Evolutionary conservation across 2,113 vertebrate species (phyloP).

Genomic region (Lepus timidus): DNA sequence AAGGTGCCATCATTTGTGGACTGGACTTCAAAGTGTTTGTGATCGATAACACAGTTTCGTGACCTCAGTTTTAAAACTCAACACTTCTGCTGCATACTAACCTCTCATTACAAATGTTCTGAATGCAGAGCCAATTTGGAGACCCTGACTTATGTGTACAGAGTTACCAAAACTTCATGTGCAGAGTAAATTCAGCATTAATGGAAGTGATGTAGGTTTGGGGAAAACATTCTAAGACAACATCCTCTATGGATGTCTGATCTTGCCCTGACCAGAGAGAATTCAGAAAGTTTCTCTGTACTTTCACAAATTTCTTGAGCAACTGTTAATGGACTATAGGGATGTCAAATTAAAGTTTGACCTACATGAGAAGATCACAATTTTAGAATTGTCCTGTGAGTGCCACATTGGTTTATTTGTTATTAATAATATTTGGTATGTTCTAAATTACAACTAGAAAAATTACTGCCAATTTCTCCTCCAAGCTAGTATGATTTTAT

Average conservation of each 20-base stretch:
- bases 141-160: constrained; percentile 15
- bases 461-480: constrained; percentile 27
- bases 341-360: constrained; percentile 24
- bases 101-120: constrained; percentile 59
- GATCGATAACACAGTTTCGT: constrained; percentile 72
- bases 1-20: constrained; percentile 7
- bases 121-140: constrained; percentile 44
- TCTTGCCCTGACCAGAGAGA: background rate
- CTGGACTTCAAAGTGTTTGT: constrained; percentile 63
- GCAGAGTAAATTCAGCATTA: background rate
- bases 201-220: constrained; percentile 23
- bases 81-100: constrained; percentile 71
- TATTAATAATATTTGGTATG: constrained; percentile 51
- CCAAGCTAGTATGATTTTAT: constrained; percentile 63
- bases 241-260: background rate
- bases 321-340: background rate
- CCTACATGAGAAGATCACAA: background rate
- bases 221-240: background rate
- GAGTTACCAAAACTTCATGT: constrained; percentile 6
- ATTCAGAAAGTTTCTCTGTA: background rate
- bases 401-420: constrained; percentile 59
- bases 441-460: constrained; percentile 69
- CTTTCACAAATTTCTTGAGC: constrained; percentile 20
- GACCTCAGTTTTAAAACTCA: constrained; percentile 74
- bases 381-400: constrained; percentile 39